phyloP scores from a whole-genome alignment of 2,113 vertebrate species.

The Elanoides forficatus region DNA sequence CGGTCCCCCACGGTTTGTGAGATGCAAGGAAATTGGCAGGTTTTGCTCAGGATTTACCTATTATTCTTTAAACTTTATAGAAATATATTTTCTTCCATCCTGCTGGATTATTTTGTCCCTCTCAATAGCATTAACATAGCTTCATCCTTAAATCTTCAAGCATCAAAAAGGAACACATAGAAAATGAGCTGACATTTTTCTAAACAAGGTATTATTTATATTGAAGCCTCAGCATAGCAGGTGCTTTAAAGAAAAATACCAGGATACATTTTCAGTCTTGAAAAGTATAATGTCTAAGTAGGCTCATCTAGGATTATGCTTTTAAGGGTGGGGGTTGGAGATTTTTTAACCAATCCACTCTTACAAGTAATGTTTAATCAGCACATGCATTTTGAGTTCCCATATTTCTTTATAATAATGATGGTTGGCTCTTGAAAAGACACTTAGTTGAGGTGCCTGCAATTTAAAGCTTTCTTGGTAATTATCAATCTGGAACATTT shows the following conservation, averaged over 20 bases:
- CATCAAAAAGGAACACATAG: background rate
- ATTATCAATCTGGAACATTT: conserved; percentile 57
- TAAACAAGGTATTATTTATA: background rate
- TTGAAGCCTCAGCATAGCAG: background rate
- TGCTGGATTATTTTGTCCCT: background rate
- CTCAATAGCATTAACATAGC: background rate
- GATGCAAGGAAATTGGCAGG: background rate
- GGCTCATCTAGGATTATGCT: background rate
- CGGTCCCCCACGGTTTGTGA: background rate
- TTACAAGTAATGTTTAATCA: background rate
- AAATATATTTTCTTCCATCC: background rate
- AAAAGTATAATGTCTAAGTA: background rate
- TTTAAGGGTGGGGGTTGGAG: background rate
- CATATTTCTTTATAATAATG: conserved; percentile 2
- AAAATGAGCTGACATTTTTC: background rate
- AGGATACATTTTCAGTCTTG: background rate
- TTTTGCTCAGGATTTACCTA: background rate
- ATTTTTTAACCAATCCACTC: background rate
- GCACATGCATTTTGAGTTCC: background rate
- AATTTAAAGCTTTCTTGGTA: conserved; percentile 26
- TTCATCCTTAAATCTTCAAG: background rate
- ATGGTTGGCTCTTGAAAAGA: background rate
- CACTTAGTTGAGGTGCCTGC: conserved; percentile 4
- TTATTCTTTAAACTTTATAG: background rate
- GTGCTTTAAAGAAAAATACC: background rate